Evolutionary conservation across 2,113 vertebrate species (phyloP).

Genomic region (Acanthochromis polyacanthus): DNA sequence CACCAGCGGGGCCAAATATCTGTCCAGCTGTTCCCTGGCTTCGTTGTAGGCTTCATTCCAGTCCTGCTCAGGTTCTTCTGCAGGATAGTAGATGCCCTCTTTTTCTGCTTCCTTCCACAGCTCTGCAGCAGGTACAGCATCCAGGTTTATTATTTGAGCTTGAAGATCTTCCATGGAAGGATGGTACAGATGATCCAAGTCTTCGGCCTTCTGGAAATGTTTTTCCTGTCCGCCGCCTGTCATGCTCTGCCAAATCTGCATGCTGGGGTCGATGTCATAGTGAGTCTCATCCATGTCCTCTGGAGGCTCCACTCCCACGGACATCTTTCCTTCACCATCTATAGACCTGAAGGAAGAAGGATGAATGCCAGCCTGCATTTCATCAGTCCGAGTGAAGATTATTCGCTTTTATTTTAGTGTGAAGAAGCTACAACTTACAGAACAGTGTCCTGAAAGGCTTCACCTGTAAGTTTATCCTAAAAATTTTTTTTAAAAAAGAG

Average conservation of each 20-base stretch:
- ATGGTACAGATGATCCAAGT: conserved; percentile 68
- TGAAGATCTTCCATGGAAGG: conserved; percentile 48
- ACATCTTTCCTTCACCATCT: conserved; percentile 59
- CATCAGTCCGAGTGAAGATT: conserved; percentile 3
- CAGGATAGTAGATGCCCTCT: conserved; percentile 35
- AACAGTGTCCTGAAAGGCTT: conserved; percentile 66
- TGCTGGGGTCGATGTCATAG: conserved; percentile 63
- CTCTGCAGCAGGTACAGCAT: conserved; percentile 1
- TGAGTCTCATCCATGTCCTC: conserved; percentile 61
- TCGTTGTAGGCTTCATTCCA: conserved; percentile 44
- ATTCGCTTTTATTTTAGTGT: conserved; percentile 21
- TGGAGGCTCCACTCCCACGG: conserved; percentile 58
- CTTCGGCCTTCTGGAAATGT: conserved; percentile 56
- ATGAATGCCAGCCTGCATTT: conserved; percentile 6
- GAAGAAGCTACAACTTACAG: conserved; percentile 69
- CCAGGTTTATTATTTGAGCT: conserved; percentile 2
- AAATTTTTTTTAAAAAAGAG: conserved; percentile 43
- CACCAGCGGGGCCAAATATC: conserved; percentile 37
- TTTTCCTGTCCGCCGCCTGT: conserved; percentile 12
- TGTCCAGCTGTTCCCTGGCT: conserved; percentile 21
- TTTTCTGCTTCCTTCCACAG: conserved; percentile 13
- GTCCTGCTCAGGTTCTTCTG: conserved; percentile 36
- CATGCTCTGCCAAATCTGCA: conserved; percentile 76
- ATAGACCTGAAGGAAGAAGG: conserved; percentile 62
- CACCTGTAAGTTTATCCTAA: conserved; percentile 69